Percentiles rank a stretch among this genome's conserved stretches.
Evolutionary conservation across 2,888 invertebrate genomes (phyloP).

Genomic region (Aporophyla nigra): DNA sequence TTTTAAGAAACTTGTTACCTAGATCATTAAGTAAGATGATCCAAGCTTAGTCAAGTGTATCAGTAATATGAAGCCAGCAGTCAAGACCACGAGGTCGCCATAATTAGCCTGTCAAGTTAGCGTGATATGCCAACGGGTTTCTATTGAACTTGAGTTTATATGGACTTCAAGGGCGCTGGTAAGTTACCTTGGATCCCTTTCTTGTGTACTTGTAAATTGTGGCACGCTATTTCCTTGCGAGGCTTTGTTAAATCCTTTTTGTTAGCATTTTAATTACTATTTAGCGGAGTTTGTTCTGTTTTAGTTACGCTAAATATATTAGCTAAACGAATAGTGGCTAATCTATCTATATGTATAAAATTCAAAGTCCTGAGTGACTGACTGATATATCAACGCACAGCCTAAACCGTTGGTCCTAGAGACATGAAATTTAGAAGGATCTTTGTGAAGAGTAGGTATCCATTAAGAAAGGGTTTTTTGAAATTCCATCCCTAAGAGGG

Average conservation of each 20-base stretch:
- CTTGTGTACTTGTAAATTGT: slow-evolving; percentile 14
- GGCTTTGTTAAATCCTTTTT: slow-evolving; percentile 14
- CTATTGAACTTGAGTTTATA: slow-evolving; percentile 70
- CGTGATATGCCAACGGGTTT: slow-evolving; percentile 73
- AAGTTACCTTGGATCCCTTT: slow-evolving; percentile 45
- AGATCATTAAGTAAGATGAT: neutral
- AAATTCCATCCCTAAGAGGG: too few species aligned
- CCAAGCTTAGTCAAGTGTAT: neutral
- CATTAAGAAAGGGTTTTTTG: too few species aligned
- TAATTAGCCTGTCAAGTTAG: slow-evolving; percentile 64
- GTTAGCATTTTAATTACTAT: slow-evolving; percentile 12
- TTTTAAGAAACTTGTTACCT: too few species aligned
- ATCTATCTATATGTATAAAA: too few species aligned
- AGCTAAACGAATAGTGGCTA: too few species aligned
- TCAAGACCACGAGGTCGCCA: slow-evolving; percentile 35
- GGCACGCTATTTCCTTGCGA: slow-evolving; percentile 53
- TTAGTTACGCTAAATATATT: too few species aligned
- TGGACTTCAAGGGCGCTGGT: slow-evolving; percentile 50
- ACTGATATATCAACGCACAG: too few species aligned
- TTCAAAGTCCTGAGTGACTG: too few species aligned
- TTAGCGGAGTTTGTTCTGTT: neutral
- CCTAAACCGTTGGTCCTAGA: too few species aligned
- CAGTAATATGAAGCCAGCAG: slow-evolving; percentile 5
- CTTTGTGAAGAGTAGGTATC: too few species aligned
- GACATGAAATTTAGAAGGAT: too few species aligned